These are phyloP conservation scores for Ptyas mucosa DNA, from an alignment of 2,113 vertebrate species.

Conservation along the genomic window DNA sequence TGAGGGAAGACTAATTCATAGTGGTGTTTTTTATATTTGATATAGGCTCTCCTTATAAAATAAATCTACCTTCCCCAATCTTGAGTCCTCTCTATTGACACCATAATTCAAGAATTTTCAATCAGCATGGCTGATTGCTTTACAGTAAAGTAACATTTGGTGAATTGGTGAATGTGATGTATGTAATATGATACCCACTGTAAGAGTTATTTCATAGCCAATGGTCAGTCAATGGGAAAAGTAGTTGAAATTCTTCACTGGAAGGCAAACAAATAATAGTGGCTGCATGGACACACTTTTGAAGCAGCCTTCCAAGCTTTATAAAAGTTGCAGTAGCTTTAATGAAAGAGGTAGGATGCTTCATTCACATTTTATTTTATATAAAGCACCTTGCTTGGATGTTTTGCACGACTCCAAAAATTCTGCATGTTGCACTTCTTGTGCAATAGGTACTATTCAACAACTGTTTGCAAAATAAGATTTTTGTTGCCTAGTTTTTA, in stretches of 20 bases:
- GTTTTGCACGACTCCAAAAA: not conserved
- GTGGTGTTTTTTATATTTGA: not conserved
- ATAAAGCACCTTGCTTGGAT: not conserved
- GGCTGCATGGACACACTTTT: not conserved
- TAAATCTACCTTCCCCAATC: not conserved
- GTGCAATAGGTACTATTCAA: not conserved
- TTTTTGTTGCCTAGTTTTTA: not conserved
- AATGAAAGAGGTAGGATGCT: not conserved
- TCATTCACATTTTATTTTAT: not conserved
- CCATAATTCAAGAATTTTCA: not conserved
- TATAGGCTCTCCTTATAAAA: not conserved
- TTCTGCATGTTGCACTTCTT: not conserved
- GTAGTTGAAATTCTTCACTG: not conserved
- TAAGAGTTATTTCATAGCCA: not conserved
- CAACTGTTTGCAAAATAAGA: not conserved
- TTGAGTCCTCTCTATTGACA: not conserved
- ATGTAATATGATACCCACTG: not conserved
- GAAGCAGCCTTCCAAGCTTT: not conserved
- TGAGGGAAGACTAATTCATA: constrained; percentile 42
- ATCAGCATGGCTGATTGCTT: not conserved
- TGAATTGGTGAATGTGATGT: not conserved
- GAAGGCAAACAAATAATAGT: not conserved
- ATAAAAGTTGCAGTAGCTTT: not conserved
- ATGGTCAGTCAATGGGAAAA: not conserved
- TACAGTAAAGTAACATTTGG: not conserved